Evolutionary conservation across 2,888 invertebrate species (phyloP), one percentile per base, ranked within the genome.

Genomic region (Papilio demoleus): DNA sequence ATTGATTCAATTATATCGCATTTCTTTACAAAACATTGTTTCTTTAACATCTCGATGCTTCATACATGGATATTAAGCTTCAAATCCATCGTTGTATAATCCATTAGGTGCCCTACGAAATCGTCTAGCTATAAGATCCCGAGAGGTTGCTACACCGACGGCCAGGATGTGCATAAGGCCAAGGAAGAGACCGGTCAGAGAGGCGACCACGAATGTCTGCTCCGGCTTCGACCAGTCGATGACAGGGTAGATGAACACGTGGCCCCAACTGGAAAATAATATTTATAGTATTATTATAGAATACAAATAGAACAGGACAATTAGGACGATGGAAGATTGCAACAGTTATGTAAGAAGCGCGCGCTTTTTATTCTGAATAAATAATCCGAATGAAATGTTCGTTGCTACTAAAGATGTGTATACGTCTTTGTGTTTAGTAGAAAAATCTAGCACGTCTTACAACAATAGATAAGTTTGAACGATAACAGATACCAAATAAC

Each of bases 171-270:
- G 96, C 78, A 96, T 92, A 65, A 95, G 80, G 2, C 95, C 93
- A 12, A 96, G 92, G 83, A 96, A 95, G 31, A 94, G 81, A 9
- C 95, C 93, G 9, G 96, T 95, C 45, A 95, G 93, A 0, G 94
- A 87, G 73, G 95, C 95, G 70, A 96, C 94, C 22, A 95, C 89
- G 71, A 94, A 83, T 4, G 96, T 94, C 74, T 92, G 91, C 60
- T 94, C 90, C 0, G 96, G 96, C 77, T 95, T 95, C 58, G 94
- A 92, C 97, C 97, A 97, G 88, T 97, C 95, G 75, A 97, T 92
- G 72, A 97, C 94, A 38, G 95, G 95, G 85, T 97, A 97, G 78
- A 97, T 95, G 82, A 94, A 95, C 53, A 93, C 91, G 74, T 94
- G 88, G 67, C 96, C 95, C 85, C 94, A 93, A 74, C 96, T 95